These are phyloP conservation scores for Upupa epops DNA, from an alignment of 2,113 vertebrate genomes.

Conservation along the genomic window DNA sequence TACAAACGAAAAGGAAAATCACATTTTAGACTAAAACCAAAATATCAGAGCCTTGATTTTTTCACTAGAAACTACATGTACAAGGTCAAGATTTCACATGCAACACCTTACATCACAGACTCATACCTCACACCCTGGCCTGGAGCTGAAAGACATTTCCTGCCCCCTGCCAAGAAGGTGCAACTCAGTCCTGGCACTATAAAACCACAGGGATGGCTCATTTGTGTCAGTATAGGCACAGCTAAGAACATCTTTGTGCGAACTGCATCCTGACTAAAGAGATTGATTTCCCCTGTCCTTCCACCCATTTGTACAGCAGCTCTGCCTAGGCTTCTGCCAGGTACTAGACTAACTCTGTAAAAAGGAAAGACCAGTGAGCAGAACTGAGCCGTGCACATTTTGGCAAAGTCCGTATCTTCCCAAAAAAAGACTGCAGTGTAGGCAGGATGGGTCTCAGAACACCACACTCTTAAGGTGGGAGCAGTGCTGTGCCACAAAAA, in stretches of 20 bases:
- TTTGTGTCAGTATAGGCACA: constrained; percentile 68
- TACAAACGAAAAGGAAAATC: constrained; percentile 83
- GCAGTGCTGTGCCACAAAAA: not conserved
- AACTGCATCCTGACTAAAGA: constrained; percentile 26
- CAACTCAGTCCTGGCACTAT: constrained; percentile 58
- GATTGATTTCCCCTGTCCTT: constrained; percentile 12
- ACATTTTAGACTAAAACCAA: constrained; percentile 82
- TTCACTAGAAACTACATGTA: constrained; percentile 82
- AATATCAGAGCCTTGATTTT: constrained; percentile 80
- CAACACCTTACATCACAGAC: constrained; percentile 83
- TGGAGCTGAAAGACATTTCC: constrained; percentile 62
- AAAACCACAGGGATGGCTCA: constrained; percentile 52
- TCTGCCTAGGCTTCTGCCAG: constrained; percentile 1
- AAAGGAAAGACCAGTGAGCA: constrained; percentile 14
- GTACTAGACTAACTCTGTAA: constrained; percentile 33
- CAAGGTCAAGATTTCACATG: constrained; percentile 83
- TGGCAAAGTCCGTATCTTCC: constrained; percentile 33
- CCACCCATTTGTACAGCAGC: not conserved
- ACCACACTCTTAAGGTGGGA: not conserved
- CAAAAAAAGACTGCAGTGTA: not conserved
- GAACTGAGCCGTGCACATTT: constrained; percentile 10
- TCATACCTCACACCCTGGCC: constrained; percentile 76
- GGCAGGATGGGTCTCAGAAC: not conserved
- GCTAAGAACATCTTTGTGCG: not conserved
- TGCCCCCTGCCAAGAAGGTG: constrained; percentile 42